Evolutionary conservation across 2,113 vertebrate genomes (phyloP).

Genomic region (Narcine bancroftii): DNA sequence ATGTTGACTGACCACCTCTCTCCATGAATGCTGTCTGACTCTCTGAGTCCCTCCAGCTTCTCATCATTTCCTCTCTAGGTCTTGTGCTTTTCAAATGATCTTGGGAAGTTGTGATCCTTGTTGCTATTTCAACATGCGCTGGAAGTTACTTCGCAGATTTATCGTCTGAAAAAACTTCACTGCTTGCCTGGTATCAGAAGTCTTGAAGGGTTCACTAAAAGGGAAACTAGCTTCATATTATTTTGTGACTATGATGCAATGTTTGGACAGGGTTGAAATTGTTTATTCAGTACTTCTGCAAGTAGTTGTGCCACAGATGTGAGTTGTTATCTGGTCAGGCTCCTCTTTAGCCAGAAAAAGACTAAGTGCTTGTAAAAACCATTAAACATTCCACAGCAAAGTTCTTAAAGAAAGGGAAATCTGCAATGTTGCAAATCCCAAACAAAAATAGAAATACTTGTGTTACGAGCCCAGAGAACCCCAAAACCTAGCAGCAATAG

Average conservation of each 20-base stretch:
- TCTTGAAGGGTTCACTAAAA: background rate
- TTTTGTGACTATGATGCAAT: background rate
- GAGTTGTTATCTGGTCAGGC: background rate
- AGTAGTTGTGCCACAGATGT: background rate
- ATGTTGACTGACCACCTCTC: no score
- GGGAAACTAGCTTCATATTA: background rate
- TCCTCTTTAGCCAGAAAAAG: background rate
- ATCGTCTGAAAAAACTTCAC: background rate
- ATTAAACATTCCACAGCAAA: background rate
- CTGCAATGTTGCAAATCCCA: background rate
- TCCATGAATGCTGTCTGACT: no score
- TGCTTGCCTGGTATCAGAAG: background rate
- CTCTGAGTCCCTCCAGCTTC: no score
- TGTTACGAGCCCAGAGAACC: no score
- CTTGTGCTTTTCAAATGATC: no score
- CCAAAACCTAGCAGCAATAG: no score
- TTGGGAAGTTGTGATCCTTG: no score
- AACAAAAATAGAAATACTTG: background rate
- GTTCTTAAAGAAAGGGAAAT: no score
- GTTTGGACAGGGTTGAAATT: background rate
- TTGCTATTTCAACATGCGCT: background rate
- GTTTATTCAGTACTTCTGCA: background rate
- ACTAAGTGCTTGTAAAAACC: constrained; percentile 26
- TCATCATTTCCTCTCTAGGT: no score
- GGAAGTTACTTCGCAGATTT: background rate